phyloP scores from a whole-genome alignment of 2,888 invertebrate genomes.

The Empis livida region DNA sequence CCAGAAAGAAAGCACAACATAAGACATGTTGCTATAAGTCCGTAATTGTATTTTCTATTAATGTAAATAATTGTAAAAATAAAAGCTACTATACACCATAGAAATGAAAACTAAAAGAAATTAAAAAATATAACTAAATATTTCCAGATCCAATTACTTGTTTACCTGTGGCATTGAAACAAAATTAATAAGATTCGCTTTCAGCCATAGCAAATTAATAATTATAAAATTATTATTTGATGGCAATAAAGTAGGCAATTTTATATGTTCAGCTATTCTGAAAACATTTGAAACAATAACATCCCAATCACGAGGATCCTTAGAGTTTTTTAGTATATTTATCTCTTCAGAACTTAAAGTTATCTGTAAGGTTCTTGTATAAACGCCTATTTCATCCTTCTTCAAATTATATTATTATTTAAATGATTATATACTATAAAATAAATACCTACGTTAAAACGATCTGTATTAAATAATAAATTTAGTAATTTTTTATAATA shows the following conservation, averaged over 20 bases:
- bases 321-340: constrained; percentile 17
- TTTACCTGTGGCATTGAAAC: constrained; percentile 17
- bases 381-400: too few species aligned
- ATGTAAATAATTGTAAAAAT: constrained; percentile 16
- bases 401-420: too few species aligned
- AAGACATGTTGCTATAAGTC: constrained; percentile 13
- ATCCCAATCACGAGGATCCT: constrained; percentile 27
- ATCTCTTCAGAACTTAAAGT: constrained; percentile 18
- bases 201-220: too few species aligned
- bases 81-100: constrained; percentile 11
- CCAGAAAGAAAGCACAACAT: constrained; percentile 19
- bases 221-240: too few species aligned
- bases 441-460: constrained; percentile 1
- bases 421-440: too few species aligned
- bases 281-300: constrained; percentile 20
- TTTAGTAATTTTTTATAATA: constrained; percentile 4
- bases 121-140: neutral
- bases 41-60: constrained; percentile 16
- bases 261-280: neutral
- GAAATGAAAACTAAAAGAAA: constrained; percentile 20
- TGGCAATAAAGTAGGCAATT: too few species aligned
- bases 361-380: constrained; percentile 13
- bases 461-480: neutral
- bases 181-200: neutral
- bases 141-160: neutral